phyloP scores from a whole-genome alignment of 2,888 invertebrate species.

The Mythimna loreyi region DNA sequence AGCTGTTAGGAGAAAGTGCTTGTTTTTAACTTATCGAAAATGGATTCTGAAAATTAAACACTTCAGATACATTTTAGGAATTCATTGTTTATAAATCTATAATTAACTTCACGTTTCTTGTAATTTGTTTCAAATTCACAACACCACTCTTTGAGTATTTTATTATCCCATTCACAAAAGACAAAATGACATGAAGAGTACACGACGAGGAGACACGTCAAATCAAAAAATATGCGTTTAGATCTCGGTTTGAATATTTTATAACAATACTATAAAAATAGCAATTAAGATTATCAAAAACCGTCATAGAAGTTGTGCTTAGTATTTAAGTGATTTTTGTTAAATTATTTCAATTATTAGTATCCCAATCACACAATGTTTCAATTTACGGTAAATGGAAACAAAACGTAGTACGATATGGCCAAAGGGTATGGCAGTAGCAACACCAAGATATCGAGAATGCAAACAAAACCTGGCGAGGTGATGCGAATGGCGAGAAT shows the following conservation, averaged over 20 bases:
- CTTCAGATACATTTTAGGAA: conserved; percentile 58
- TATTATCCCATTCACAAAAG: conserved; percentile 47
- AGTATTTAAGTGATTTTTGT: neutral
- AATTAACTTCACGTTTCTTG: conserved; percentile 26
- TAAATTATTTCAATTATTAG: neutral
- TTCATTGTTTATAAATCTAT: conserved; percentile 35
- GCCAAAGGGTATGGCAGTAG: no score
- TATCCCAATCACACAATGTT: neutral
- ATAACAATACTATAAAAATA: neutral
- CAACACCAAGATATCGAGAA: no score
- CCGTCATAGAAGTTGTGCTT: neutral
- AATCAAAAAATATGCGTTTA: conserved; percentile 36
- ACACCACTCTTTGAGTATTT: conserved; percentile 48
- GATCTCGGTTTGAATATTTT: conserved; percentile 3
- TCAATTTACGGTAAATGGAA: neutral
- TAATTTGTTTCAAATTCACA: conserved; percentile 48
- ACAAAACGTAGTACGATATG: conserved; percentile 12
- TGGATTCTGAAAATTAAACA: conserved; percentile 37
- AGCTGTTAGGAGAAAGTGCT: conserved; percentile 66
- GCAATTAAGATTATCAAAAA: neutral
- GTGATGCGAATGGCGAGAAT: no score
- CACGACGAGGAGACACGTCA: conserved; percentile 79
- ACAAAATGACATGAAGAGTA: conserved; percentile 74
- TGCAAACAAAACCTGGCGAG: no score
- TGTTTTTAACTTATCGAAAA: conserved; percentile 56